A percentile compares a stretch with the other conserved stretches of the same genome.
Conservation (phyloP, 2,888 invertebrate species). For the Galerucella pusilla region DNA sequence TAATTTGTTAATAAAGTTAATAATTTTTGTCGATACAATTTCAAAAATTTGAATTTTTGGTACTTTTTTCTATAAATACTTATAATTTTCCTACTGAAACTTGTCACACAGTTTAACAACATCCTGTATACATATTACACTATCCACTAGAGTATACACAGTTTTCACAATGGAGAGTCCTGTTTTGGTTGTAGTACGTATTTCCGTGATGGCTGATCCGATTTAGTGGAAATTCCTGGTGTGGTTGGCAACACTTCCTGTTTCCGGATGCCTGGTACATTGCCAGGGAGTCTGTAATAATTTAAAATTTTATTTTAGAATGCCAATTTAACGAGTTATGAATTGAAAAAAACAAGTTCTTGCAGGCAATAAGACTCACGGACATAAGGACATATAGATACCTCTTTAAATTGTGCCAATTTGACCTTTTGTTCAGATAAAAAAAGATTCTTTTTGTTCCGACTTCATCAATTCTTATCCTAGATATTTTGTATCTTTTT, state of each 20-base stretch:
- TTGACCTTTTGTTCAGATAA: too few species aligned
- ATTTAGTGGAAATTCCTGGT: slow-evolving; percentile 56
- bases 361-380: too few species aligned
- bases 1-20: not conserved
- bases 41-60: not conserved
- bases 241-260: slow-evolving; percentile 57
- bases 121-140: slow-evolving; percentile 52
- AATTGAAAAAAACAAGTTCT: not conserved
- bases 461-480: too few species aligned
- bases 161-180: slow-evolving; percentile 59
- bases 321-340: slow-evolving; percentile 42
- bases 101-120: slow-evolving; percentile 39
- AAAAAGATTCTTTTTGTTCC: too few species aligned
- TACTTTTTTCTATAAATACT: not conserved
- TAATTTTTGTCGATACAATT: not conserved
- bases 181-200: slow-evolving; percentile 61
- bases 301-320: slow-evolving; percentile 51
- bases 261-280: slow-evolving; percentile 61
- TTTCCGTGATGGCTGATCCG: slow-evolving; percentile 52
- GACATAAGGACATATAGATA: too few species aligned
- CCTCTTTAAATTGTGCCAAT: too few species aligned
- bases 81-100: not conserved
- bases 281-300: slow-evolving; percentile 60
- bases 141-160: slow-evolving; percentile 64
- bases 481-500: too few species aligned